These are phyloP conservation scores for Oxygymnocypris stewartii DNA, from an alignment of 2,113 vertebrate species.

Conservation along the genomic window DNA sequence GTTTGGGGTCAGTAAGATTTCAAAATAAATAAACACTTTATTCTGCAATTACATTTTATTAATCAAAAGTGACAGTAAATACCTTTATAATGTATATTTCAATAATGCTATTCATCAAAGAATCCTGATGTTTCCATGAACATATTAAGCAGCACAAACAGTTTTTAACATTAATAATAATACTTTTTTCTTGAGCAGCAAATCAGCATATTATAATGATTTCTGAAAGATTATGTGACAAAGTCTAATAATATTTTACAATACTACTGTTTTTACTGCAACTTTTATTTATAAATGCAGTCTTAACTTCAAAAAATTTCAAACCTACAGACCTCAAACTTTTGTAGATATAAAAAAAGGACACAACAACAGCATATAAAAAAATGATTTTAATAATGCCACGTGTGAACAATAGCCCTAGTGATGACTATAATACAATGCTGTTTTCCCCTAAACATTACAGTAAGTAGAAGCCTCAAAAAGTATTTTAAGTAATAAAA, in stretches of 20 bases:
- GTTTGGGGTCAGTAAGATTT: not conserved
- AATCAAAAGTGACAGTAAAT: too few species aligned
- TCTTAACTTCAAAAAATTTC: not conserved
- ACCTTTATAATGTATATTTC: too few species aligned
- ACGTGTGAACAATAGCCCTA: constrained; percentile 51
- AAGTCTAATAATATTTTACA: not conserved
- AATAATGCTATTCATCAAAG: too few species aligned
- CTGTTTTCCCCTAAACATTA: not conserved
- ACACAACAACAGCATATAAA: constrained; percentile 16
- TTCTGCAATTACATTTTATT: too few species aligned
- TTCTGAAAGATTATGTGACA: too few species aligned
- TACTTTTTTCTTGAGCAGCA: too few species aligned
- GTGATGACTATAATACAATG: constrained; percentile 33
- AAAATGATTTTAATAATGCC: constrained; percentile 55
- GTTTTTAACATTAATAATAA: too few species aligned
- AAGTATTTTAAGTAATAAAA: constrained; percentile 45
- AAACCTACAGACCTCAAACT: not conserved
- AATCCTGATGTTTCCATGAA: too few species aligned
- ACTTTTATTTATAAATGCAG: too few species aligned
- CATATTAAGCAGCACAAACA: too few species aligned
- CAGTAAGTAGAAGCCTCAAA: constrained; percentile 35
- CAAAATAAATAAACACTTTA: not conserved
- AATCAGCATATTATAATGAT: too few species aligned
- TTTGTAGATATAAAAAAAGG: not conserved
- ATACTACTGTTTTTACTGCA: not conserved